phyloP scores from a whole-genome alignment of 2,113 vertebrate species.

The Orthonyx spaldingii region DNA sequence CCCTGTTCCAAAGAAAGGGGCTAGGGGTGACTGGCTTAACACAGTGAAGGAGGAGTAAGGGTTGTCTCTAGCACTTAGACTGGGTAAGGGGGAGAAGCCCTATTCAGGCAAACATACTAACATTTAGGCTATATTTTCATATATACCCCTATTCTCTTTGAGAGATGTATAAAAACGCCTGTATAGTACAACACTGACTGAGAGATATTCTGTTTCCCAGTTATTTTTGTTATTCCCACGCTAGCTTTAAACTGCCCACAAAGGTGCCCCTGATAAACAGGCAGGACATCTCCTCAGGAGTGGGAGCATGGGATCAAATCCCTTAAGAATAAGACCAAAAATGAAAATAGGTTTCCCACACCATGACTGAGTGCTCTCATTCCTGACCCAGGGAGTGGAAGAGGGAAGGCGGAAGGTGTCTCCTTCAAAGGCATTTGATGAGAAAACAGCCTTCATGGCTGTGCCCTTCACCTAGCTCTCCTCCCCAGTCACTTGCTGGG shows the following conservation, averaged over 20 bases:
- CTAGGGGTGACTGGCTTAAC: accelerated
- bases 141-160: background rate
- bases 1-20: background rate
- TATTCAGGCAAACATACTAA: background rate
- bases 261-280: background rate
- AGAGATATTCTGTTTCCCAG: background rate
- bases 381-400: background rate
- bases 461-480: background rate
- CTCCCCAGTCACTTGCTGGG: background rate
- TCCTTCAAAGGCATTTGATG: background rate
- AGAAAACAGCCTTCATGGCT: background rate
- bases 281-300: background rate
- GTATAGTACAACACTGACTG: background rate
- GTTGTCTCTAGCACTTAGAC: background rate
- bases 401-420: background rate
- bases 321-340: background rate
- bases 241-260: background rate
- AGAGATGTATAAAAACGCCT: background rate
- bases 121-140: background rate
- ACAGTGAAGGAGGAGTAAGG: background rate
- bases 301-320: background rate
- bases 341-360: background rate
- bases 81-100: background rate
- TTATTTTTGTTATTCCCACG: background rate
- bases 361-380: background rate